A percentile compares a stretch with the other conserved stretches of the same genome.
These are phyloP conservation scores for Leptinotarsa texana DNA, from an alignment of 1,140 invertebrate species.

Conservation along the genomic window DNA sequence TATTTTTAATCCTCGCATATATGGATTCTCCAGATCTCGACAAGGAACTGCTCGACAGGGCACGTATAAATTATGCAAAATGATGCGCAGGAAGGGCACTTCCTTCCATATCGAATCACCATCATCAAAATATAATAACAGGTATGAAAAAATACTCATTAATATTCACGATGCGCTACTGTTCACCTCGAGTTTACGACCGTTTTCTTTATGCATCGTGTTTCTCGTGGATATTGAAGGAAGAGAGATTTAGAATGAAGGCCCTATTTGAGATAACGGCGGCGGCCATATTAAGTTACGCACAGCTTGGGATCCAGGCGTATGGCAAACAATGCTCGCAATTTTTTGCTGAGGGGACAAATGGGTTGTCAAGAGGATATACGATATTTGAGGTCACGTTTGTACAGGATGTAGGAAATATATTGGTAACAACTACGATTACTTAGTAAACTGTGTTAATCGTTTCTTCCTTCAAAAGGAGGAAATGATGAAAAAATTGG, in stretches of 20 bases:
- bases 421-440: no score
- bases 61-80: neutral
- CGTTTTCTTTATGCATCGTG: constrained; percentile 8
- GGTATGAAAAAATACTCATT: neutral
- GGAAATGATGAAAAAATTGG: no score
- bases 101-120: neutral
- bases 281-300: constrained; percentile 4
- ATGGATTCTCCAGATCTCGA: neutral
- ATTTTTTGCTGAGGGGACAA: neutral
- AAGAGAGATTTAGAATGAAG: constrained; percentile 8
- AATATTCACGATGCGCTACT: neutral
- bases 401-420: neutral
- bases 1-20: neutral
- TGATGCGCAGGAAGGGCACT: neutral
- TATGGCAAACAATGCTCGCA: neutral
- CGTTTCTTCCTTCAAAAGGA: no score
- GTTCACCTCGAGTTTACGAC: neutral
- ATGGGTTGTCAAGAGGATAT: neutral
- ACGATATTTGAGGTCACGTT: neutral
- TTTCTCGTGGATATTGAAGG: constrained; percentile 2
- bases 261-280: neutral
- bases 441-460: no score
- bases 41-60: constrained; percentile 1
- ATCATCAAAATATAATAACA: constrained; percentile 1
- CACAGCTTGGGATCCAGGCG: constrained; percentile 4